Conservation (phyloP, 2,888 invertebrate genomes). For the Sisyra terminalis region DNA sequence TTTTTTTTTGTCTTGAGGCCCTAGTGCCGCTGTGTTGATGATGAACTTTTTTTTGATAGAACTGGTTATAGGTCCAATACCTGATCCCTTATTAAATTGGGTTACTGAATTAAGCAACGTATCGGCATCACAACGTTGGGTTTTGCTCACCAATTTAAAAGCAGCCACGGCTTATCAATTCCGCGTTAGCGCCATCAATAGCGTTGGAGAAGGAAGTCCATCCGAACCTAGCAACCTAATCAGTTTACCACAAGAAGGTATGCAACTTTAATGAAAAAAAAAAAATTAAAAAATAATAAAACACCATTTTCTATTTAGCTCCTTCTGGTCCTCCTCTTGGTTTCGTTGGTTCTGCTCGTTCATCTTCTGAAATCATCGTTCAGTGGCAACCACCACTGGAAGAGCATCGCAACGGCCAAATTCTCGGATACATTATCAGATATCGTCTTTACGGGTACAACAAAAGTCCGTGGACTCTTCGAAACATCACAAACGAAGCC, state of each 20-base stretch:
- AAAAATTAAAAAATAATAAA: not conserved
- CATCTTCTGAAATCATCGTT: constrained; percentile 88
- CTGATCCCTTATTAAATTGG: constrained; percentile 77
- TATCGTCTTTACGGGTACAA: constrained; percentile 86
- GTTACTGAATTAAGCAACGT: constrained; percentile 75
- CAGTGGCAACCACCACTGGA: constrained; percentile 95
- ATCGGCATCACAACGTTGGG: constrained; percentile 61
- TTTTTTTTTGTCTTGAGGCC: constrained; percentile 1
- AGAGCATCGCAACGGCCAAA: constrained; percentile 88
- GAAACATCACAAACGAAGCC: constrained; percentile 86
- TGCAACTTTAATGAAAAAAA: not conserved
- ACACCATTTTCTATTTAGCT: constrained; percentile 36
- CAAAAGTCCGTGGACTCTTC: constrained; percentile 78
- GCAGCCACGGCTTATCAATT: constrained; percentile 95
- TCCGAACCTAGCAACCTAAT: constrained; percentile 81
- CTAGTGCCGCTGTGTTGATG: not conserved
- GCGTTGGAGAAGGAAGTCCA: constrained; percentile 85
- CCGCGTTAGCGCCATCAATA: constrained; percentile 90
- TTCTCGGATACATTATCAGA: constrained; percentile 82
- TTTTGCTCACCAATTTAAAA: constrained; percentile 68
- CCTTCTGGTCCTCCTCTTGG: constrained; percentile 92
- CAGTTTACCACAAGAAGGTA: constrained; percentile 91
- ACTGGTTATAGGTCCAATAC: constrained; percentile 51
- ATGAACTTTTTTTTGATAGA: constrained; percentile 2
- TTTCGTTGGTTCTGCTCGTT: constrained; percentile 86